Evolutionary conservation across 1,140 invertebrate genomes (phyloP), one percentile per base, ranked within the genome.

Genomic region (Trinorchestia longiramus): DNA sequence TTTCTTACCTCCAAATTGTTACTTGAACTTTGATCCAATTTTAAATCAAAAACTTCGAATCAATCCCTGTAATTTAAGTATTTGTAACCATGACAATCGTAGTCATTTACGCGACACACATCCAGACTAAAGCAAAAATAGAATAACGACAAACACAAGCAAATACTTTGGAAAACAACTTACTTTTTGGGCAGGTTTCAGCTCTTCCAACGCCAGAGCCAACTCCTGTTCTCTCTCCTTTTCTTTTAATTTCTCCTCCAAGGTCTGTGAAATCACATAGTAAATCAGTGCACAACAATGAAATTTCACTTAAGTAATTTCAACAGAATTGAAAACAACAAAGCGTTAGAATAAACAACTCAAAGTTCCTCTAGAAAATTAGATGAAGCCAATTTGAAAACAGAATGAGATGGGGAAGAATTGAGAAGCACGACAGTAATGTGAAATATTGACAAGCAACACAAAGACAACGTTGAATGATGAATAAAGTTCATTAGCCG

Each of bases 221-320:
- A 94, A 45, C 92, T 94, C 92, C 4, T 94, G 92, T 45, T 94
- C 92, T 94, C 92, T 94, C 92, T 94, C 92, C 43, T 94, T 94
- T 43, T 94, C 41, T 40, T 43, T 42, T 23, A 94, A 47, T 94
- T 94, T 94, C 43, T 94, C 92, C 44, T 94, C 92, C 41, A 43
- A 44, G 17, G 41, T 43, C 92, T 94, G 92, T 36, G 47, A 77
- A 77, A 23, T 15, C 11, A 77, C 15, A 77, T 77, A 23, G 1
- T 77, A 77, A 23, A 77, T 77, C 62, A 77, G 28, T 36, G 28
- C 28, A 77, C 62, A 77, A 77, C 1, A 77, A 77, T 11, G 28
- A 77, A 77, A 77, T 36, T 77, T 77, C 28, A 23, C 62, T 77
- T 23, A 77, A 36, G 28, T 77, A 77, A 15, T 77, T 11, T 77